Conservation (phyloP, 2,113 vertebrate genomes). For the Calypte anna region DNA sequence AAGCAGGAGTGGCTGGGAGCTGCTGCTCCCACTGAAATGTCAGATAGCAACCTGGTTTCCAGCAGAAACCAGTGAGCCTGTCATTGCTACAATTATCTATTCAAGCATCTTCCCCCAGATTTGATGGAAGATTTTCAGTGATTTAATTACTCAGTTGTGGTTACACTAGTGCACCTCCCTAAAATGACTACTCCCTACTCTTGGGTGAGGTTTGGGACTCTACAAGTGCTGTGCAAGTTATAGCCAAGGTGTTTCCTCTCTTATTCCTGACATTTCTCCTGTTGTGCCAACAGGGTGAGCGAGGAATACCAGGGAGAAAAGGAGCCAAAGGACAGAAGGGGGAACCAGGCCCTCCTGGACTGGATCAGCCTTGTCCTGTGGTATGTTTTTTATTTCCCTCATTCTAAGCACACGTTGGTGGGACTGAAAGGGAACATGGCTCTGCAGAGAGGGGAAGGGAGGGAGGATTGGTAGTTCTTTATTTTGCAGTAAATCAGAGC, state of each 20-base stretch:
- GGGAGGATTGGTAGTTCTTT: not conserved
- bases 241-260: not conserved
- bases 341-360: constrained; percentile 92
- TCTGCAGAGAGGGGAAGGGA: not conserved
- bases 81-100: not conserved
- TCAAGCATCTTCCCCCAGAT: not conserved
- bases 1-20: not conserved
- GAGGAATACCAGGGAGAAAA: constrained; percentile 88
- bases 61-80: not conserved
- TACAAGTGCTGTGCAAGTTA: not conserved
- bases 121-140: not conserved
- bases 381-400: constrained; percentile 73
- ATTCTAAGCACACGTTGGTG: fast-evolving
- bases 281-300: constrained; percentile 84
- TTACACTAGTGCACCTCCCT: not conserved
- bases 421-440: not conserved
- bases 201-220: not conserved
- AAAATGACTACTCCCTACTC: not conserved
- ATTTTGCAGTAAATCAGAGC: constrained; percentile 52
- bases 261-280: not conserved
- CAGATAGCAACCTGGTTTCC: not conserved
- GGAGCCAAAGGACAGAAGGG: constrained; percentile 95
- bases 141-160: not conserved
- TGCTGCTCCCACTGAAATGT: not conserved
- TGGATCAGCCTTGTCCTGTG: constrained; percentile 98